Evolutionary conservation across 2,113 vertebrate species (phyloP).

Genomic region (Craseonycteris thonglongyai): DNA sequence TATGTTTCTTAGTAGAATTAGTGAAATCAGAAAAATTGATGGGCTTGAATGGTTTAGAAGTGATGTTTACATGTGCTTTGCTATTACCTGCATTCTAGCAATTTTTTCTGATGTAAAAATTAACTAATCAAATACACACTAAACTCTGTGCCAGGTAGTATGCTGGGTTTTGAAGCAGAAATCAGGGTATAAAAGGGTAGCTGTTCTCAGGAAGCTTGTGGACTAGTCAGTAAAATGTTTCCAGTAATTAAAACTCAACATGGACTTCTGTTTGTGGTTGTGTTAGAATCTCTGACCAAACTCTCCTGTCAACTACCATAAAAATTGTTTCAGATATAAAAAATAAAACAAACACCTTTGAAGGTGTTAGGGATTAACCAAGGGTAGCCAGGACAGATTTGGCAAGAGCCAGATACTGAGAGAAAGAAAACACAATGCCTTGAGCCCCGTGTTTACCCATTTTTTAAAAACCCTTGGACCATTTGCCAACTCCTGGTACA

Average conservation of each 20-base stretch:
- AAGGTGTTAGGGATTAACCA: not conserved
- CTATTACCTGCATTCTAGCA: not conserved
- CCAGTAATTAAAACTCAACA: not conserved
- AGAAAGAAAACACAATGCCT: not conserved
- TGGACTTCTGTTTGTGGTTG: not conserved
- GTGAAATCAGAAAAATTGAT: not conserved
- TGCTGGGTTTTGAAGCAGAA: not conserved
- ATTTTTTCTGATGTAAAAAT: not conserved
- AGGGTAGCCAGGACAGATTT: not conserved
- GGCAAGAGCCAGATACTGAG: not conserved
- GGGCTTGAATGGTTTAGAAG: not conserved
- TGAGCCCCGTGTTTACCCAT: not conserved
- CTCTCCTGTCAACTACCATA: not conserved
- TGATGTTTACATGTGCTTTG: not conserved
- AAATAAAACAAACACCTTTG: not conserved
- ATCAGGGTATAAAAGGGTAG: not conserved
- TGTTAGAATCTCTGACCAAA: not conserved
- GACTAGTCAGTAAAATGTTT: not conserved
- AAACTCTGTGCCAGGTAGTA: not conserved
- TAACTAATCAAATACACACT: not conserved
- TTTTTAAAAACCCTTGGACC: not conserved
- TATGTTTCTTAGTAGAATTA: not conserved
- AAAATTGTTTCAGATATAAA: not conserved
- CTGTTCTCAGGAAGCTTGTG: not conserved
- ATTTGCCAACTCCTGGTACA: not conserved